Evolutionary conservation across 2,888 invertebrate species (phyloP).

Genomic region (Chironomus tentans): DNA sequence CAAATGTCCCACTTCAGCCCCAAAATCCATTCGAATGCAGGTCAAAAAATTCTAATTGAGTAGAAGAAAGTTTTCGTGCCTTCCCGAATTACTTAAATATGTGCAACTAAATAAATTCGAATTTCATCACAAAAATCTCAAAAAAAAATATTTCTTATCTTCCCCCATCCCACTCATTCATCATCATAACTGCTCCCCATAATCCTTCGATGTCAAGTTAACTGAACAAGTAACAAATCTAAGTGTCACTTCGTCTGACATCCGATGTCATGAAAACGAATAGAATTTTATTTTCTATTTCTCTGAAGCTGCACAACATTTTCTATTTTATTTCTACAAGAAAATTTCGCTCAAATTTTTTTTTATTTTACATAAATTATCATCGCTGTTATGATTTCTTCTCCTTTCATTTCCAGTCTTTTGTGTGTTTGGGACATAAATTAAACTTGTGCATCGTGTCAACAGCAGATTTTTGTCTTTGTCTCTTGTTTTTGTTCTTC

Average conservation of each 20-base stretch:
- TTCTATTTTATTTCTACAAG: background rate
- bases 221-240: background rate
- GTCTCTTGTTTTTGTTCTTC: no score
- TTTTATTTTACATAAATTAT: conserved; percentile 11
- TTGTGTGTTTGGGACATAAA: conserved; percentile 8
- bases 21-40: no score
- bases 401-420: background rate
- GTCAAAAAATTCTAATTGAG: no score
- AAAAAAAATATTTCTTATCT: no score
- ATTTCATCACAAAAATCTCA: no score
- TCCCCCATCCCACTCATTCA: no score
- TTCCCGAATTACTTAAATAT: no score
- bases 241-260: background rate
- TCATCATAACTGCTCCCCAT: background rate
- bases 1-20: no score
- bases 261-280: background rate
- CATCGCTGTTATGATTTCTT: background rate
- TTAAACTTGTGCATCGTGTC: conserved; percentile 23
- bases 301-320: no score
- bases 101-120: no score
- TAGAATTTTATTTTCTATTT: background rate
- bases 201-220: background rate
- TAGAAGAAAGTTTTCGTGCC: no score
- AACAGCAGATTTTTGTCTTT: background rate
- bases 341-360: background rate